These are phyloP conservation scores for Oligia latruncula DNA, from an alignment of 2,888 invertebrate genomes.

Conservation along the genomic window DNA sequence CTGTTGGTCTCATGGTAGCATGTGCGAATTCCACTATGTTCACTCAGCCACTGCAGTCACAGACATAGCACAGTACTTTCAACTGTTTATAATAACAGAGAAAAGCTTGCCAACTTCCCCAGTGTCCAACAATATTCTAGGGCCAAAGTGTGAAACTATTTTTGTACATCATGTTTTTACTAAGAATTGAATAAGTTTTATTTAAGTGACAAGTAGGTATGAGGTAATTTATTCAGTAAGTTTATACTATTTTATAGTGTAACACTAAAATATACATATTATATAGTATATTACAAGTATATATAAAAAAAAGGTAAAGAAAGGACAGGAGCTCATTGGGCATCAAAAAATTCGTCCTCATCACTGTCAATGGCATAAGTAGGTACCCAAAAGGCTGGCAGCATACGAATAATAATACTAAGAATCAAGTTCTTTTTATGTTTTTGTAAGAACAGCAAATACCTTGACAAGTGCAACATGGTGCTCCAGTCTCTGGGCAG, in stretches of 20 bases:
- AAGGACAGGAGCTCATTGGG: too few species aligned
- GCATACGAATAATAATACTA: background rate
- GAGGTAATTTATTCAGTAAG: too few species aligned
- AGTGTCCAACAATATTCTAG: background rate
- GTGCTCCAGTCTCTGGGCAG: conserved; percentile 91
- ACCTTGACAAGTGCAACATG: conserved; percentile 93
- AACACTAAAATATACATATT: too few species aligned
- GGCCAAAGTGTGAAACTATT: background rate
- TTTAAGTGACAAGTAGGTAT: too few species aligned
- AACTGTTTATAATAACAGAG: background rate
- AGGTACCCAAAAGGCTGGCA: too few species aligned
- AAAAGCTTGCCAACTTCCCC: background rate
- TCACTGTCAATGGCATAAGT: too few species aligned
- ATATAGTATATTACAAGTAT: too few species aligned
- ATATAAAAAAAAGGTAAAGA: too few species aligned
- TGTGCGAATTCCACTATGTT: background rate
- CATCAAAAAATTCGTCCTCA: too few species aligned
- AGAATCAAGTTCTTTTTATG: background rate
- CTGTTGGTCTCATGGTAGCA: background rate
- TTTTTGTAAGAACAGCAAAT: conserved; percentile 23
- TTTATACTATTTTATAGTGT: too few species aligned
- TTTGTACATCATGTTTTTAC: background rate
- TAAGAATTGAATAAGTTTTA: too few species aligned
- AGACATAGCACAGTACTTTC: background rate
- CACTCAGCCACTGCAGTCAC: background rate